phyloP scores from a whole-genome alignment of 1,140 invertebrate species.

The Drosophila lini region DNA sequence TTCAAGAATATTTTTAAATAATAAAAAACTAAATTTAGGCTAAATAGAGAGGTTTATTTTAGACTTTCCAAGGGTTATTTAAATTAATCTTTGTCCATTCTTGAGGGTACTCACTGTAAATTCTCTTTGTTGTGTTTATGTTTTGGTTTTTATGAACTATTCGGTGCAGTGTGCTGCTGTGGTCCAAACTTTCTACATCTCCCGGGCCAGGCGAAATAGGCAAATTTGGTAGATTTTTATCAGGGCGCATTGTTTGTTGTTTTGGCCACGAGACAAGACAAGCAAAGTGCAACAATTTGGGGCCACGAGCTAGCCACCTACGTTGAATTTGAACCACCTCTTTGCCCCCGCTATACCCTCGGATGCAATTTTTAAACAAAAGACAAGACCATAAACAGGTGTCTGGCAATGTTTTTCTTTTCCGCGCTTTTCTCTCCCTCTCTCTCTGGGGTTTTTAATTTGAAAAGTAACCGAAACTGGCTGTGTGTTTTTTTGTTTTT shows the following conservation, averaged over 20 bases:
- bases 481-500: constrained; percentile 22
- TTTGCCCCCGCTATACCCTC: no score
- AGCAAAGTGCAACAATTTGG: constrained; percentile 74
- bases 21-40: no score
- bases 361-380: constrained; percentile 41
- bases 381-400: constrained; percentile 44
- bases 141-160: constrained; percentile 44
- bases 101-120: not conserved
- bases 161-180: constrained; percentile 26
- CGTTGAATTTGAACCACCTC: constrained; percentile 33
- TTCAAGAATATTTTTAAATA: not conserved
- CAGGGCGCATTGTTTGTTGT: constrained; percentile 61
- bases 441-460: constrained; percentile 53
- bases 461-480: constrained; percentile 56
- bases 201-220: constrained; percentile 47
- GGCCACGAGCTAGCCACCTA: constrained; percentile 69
- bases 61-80: not conserved
- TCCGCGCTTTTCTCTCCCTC: constrained; percentile 37
- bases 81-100: not conserved
- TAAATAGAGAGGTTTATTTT: not conserved
- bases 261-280: constrained; percentile 59
- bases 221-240: constrained; percentile 74
- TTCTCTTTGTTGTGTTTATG: constrained; percentile 44
- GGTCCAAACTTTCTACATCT: constrained; percentile 60
- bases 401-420: constrained; percentile 39